Evolutionary conservation across 53 echinoderm and acorn worm genomes (phyloP), one percentile per base, ranked within the genome.

Genomic region (Mesocentrotus franciscanus): DNA sequence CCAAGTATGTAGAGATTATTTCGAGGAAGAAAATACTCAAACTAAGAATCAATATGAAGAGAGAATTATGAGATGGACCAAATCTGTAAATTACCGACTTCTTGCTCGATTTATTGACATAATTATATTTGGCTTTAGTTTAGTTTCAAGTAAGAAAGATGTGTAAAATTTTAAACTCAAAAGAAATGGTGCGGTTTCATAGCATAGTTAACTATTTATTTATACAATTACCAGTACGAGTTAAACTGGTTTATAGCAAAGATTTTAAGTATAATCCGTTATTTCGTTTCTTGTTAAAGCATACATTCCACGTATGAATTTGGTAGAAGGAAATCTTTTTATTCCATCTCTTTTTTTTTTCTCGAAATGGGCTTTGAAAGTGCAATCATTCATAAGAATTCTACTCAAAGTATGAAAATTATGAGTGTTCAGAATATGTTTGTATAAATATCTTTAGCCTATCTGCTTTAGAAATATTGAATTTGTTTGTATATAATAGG

Each of bases 401-500:
- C 92, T 92, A 92, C 92, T 92, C 92, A 92, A 92, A 92, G 92
- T 92, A 92, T 92, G 68, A 36, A 24, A 17, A 64, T 34, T 64
- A 35, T 92, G 92, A 61, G 42, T 36, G 92, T 92, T 92, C 92
- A 92, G 8, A 68, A 64, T 92, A 35, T 92, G 92, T 92, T 60
- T 68, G 62, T 92, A 68, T 36, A 68, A 64, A 68, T 39, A 92
- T 34, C 61, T 92, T 68, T 92, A 61, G 92, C 62, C 70, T 61
- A 64, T 92, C 92, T 66, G 68, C 60, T 58, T 90, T 60, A 60
- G 60, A 60, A 90, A 39, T 81, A 39, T 92, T 22, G 92, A 92
- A 61, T 92, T 92, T 92, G 92, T 92, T 70, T 92, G 92, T 92
- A 92, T 92, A 92, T 92, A 92, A 70, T 92, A 92, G 92, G 92